These are phyloP conservation scores for Leptinotarsa haldemani DNA, from an alignment of 2,888 invertebrate genomes.

Conservation along the genomic window DNA sequence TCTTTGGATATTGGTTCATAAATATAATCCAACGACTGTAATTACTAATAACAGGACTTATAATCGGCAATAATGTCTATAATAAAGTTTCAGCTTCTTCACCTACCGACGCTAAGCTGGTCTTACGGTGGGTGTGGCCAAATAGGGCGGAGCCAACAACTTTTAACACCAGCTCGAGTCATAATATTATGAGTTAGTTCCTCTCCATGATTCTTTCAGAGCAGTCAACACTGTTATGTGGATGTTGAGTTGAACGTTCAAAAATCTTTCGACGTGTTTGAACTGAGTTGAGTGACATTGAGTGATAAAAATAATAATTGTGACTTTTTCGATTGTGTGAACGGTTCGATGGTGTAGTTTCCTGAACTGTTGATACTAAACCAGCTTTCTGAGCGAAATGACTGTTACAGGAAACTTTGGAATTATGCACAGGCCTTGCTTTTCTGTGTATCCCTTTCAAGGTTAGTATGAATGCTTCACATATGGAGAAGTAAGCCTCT, in stretches of 20 bases:
- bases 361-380: conserved; percentile 23
- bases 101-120: conserved; percentile 32
- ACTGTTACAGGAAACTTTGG: conserved; percentile 65
- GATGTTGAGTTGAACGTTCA: conserved; percentile 2
- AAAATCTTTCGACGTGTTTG: conserved; percentile 2
- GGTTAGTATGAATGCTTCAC: conserved; percentile 53
- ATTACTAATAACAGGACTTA: conserved; percentile 20
- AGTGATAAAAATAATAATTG: conserved; percentile 1
- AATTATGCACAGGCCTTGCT: conserved; percentile 66
- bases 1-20: neutral
- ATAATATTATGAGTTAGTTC: conserved; percentile 52
- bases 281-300: neutral
- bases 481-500: too few species aligned
- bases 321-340: conserved; percentile 6
- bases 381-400: conserved; percentile 54
- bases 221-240: conserved; percentile 17
- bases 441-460: conserved; percentile 67
- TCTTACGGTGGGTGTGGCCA: conserved; percentile 47
- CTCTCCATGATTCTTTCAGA: conserved; percentile 19
- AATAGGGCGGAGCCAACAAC: conserved; percentile 33
- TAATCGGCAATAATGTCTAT: conserved; percentile 37
- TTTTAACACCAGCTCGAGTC: conserved; percentile 51
- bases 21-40: neutral
- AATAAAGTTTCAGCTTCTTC: conserved; percentile 36
- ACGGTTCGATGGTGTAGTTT: conserved; percentile 24